Evolutionary conservation across 2,888 invertebrate genomes (phyloP), one percentile per base, ranked within the genome.

Genomic region (Agelastica alni): DNA sequence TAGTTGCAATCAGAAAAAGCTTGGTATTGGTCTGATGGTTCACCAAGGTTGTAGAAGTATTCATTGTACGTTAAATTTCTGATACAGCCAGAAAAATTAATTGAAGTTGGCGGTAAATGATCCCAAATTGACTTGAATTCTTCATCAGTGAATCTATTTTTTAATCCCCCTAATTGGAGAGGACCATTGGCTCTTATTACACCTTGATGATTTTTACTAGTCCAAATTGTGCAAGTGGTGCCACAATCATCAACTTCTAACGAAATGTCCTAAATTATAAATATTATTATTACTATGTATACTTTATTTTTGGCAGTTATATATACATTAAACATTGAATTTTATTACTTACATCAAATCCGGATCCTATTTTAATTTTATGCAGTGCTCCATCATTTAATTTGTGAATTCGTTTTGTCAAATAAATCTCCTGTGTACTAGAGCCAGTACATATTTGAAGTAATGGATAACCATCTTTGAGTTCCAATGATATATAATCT

Each of bases 401-500:
- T 66, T 85, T 84, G 88, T 86, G 16, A 14, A 58, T 58, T 26
- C 61, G 60, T 9, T 86, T 83, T 51, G 83, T 56, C 13, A 64
- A 81, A 71, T 89, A 83, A 28, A 89, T 79, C 60, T 83, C 83
- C 0, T 85, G 83, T 1, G 91, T 88, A 0, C 93, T 93, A 0
- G 89, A 84, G 0, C 97, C 97, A 71, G 94, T 92, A 79, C 96
- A 91, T 3, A 96, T 85, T 18, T 89, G 83, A 5, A 97, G 79
- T 0, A 90, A 83, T 0, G 91, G 91, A 71, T 82, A 88, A n/a
- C 96, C 96, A 30, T 89, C 84, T 4, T 84, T 80, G 37, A 98
- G 78, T 73, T 96, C 94, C 59, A 98, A 77, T 0, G 95, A 86
- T 79, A 98, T 87, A 76, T 95, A 97, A 80, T 97, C 97, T 77